Base-by-base conservation (phyloP, 2,888 invertebrate species). In the Julus scanicus region DNA sequence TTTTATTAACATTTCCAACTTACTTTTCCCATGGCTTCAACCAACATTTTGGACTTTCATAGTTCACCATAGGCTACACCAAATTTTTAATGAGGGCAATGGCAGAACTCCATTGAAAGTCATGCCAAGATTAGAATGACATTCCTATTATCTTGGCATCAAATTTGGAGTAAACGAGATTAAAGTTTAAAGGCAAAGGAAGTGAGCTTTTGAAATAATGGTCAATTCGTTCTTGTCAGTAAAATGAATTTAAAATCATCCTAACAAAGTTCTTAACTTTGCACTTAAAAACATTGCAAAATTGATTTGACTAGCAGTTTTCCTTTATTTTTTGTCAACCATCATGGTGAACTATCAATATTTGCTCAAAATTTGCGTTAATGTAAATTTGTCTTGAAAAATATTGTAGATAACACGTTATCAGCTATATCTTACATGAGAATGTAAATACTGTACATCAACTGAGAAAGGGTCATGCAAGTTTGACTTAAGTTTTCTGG, bases 151-250 rank as follows among this genome's bases (percentile, higher is more conserved):
- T 80, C 29, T 8, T 80, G 80, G 11, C 13, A 37, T 80, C 37
- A 37, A 4, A 71, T 3, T 29, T n/a, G 29, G 0, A 71, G 71
- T 6, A 71, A 71, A 71, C 20, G 29, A 9, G 71, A 71, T 71
- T 71, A 71, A 2, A 71, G 29, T 9, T 20, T 71, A 20, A 71
- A 20, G 6, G 20, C 71, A 80, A 9, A 80, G 80, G 80, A 80
- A 80, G 80, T 29, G 80, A 80, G 80, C 80, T 80, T 80, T 80
- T 80, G 80, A 37, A 80, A 29, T 80, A 13, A 29, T 37, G 29
- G 37, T 3, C n/a, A 63, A 53, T 53, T 71, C 9, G 1, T 9
- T 9, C 2, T 71, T 71, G 71, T 29, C 20, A 63, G 20, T 71
- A 63, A n/a, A 63, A 63, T 63, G n/a, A 63, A 63, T 63, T 63